A percentile compares a stretch with the other conserved stretches of the same genome.
phyloP scores from a whole-genome alignment of 37 sponge, comb jelly and placozoan species.

The Geodia barretti region DNA sequence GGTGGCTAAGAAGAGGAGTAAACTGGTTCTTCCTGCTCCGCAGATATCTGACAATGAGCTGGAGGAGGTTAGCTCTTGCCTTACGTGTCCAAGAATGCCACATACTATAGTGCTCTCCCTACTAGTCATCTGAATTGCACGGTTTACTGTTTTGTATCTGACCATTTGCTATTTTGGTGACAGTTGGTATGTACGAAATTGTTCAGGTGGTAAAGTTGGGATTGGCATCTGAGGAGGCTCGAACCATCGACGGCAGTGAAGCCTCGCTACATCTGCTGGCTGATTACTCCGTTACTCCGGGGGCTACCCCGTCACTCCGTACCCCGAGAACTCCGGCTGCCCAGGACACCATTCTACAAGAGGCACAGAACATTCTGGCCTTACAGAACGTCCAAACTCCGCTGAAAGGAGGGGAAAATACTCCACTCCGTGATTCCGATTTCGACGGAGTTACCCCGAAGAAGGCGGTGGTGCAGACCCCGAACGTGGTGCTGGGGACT shows the following conservation, averaged over 20 bases:
- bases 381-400: constrained; percentile 87
- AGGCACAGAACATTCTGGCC: constrained; percentile 88
- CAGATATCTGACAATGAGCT: constrained; percentile 95
- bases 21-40: constrained; percentile 95
- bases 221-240: constrained; percentile 68
- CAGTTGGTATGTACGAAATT: not conserved
- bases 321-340: constrained; percentile 89
- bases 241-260: constrained; percentile 25
- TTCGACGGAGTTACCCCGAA: constrained; percentile 88
- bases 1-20: constrained; percentile 79
- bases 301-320: constrained; percentile 36
- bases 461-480: constrained; percentile 77
- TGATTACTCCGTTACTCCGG: constrained; percentile 90
- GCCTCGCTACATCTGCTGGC: constrained; percentile 86
- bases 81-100: too few species aligned
- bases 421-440: constrained; percentile 69
- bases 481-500: constrained; percentile 84
- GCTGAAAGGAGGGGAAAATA: constrained; percentile 87
- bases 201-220: constrained; percentile 91
- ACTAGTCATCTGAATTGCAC: too few species aligned
- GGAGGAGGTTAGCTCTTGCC: constrained; percentile 68
- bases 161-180: too few species aligned
- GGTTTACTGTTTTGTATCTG: too few species aligned
- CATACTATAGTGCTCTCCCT: too few species aligned
- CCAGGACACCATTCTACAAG: constrained; percentile 80